phyloP scores from a whole-genome alignment of 2,888 invertebrate species.

The Stenodera caucasica region DNA sequence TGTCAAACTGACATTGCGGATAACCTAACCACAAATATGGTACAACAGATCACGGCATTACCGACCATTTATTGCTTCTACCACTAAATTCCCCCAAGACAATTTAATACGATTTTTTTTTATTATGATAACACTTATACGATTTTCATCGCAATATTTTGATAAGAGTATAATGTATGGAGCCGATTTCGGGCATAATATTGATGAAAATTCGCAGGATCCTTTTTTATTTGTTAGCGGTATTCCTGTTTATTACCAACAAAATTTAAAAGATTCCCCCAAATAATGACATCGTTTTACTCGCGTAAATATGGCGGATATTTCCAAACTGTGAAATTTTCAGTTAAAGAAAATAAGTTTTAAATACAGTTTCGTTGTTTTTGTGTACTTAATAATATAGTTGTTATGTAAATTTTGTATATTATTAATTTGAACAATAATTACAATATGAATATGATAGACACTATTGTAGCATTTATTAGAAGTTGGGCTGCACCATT shows the following conservation, averaged over 20 bases:
- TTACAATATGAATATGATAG: slow-evolving; percentile 27
- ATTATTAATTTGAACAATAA: not conserved
- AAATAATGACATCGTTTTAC: not conserved
- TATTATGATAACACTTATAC: too few species aligned
- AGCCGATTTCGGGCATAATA: not conserved
- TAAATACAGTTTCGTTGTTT: not conserved
- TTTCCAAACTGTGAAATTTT: not conserved
- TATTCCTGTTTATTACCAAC: not conserved
- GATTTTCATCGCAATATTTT: too few species aligned
- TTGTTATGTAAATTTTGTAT: not conserved
- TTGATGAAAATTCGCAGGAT: not conserved
- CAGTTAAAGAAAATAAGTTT: not conserved
- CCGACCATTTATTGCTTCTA: not conserved
- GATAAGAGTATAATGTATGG: not conserved
- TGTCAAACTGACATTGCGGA: slow-evolving; percentile 29
- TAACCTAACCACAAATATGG: slow-evolving; percentile 17
- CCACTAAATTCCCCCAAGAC: not conserved
- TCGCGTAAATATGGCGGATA: not conserved
- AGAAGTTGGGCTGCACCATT: slow-evolving; percentile 30
- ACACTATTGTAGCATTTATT: slow-evolving; percentile 30
- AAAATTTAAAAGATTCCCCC: not conserved
- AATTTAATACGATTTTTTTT: too few species aligned
- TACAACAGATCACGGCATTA: not conserved
- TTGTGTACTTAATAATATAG: not conserved
- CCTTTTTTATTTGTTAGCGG: not conserved